Evolutionary conservation across 1,140 invertebrate genomes (phyloP).

Genomic region (Vanessa tameamea): DNA sequence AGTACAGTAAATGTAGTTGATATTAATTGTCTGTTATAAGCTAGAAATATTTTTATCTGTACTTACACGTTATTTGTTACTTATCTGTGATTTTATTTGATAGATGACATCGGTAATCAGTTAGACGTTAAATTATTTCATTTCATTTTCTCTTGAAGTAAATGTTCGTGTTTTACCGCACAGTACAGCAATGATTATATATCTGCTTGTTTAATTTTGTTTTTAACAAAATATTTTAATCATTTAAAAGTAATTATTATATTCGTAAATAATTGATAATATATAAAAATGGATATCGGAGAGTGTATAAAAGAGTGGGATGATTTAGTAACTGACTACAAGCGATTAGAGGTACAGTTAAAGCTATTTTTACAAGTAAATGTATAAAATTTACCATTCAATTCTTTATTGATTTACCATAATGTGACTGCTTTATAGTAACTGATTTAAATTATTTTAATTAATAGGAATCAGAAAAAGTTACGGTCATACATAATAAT

Average conservation of each 20-base stretch:
- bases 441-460: background rate
- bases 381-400: background rate
- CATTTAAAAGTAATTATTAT: background rate
- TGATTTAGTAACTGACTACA: conserved; percentile 88
- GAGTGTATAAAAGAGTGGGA: conserved; percentile 89
- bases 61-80: background rate
- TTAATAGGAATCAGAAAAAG: too few species aligned
- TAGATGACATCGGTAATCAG: conserved; percentile 10
- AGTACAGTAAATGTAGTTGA: too few species aligned
- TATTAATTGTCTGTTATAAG: background rate
- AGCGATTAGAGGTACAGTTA: conserved; percentile 85
- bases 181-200: conserved; percentile 25
- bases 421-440: too few species aligned
- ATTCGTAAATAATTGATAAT: background rate
- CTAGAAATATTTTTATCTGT: too few species aligned
- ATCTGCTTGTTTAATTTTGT: conserved; percentile 21
- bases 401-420: too few species aligned
- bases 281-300: conserved; percentile 78
- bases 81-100: conserved; percentile 3
- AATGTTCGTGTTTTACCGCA: conserved; percentile 27
- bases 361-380: conserved; percentile 13
- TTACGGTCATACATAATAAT: too few species aligned
- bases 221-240: background rate
- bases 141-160: conserved; percentile 18
- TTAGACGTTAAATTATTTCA: conserved; percentile 15